Evolutionary conservation across 2,888 invertebrate genomes (phyloP).

Genomic region (Buathra laborator): DNA sequence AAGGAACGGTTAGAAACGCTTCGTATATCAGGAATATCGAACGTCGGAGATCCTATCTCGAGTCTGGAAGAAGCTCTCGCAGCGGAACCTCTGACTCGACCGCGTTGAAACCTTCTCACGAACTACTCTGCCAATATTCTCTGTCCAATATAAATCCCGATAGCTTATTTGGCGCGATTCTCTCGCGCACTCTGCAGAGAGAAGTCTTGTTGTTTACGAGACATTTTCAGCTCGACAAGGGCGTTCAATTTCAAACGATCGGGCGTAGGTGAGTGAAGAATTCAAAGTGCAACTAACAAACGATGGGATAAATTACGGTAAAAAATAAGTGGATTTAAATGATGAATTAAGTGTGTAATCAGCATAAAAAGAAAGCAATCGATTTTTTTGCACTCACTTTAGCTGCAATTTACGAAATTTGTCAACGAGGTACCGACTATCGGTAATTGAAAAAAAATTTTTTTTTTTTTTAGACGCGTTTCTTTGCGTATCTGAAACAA

Average conservation of each 20-base stretch:
- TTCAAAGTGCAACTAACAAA: constrained; percentile 3
- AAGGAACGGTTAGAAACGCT: constrained; percentile 33
- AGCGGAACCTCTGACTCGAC: background rate
- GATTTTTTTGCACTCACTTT: too few relatives aligned
- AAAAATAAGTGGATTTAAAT: too few relatives aligned
- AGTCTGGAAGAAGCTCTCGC: constrained; percentile 28
- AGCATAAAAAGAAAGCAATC: too few relatives aligned
- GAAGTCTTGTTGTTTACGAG: constrained; percentile 57
- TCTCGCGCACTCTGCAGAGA: constrained; percentile 17
- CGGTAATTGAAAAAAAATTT: too few relatives aligned
- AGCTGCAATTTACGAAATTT: too few relatives aligned
- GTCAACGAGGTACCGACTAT: too few relatives aligned
- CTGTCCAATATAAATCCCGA: constrained; percentile 68
- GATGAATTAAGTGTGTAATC: too few relatives aligned
- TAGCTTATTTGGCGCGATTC: constrained; percentile 67
- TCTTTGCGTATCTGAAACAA: too few relatives aligned
- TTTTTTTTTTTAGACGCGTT: too few relatives aligned
- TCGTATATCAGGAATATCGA: constrained; percentile 50
- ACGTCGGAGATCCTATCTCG: constrained; percentile 55
- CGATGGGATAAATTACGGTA: too few relatives aligned
- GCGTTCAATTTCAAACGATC: background rate
- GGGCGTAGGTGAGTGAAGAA: background rate
- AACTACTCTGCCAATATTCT: constrained; percentile 14
- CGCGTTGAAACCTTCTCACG: constrained; percentile 39
- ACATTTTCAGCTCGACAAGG: background rate